Evolutionary conservation across 2,113 vertebrate species (phyloP).

Genomic region (Sylvia atricapilla): DNA sequence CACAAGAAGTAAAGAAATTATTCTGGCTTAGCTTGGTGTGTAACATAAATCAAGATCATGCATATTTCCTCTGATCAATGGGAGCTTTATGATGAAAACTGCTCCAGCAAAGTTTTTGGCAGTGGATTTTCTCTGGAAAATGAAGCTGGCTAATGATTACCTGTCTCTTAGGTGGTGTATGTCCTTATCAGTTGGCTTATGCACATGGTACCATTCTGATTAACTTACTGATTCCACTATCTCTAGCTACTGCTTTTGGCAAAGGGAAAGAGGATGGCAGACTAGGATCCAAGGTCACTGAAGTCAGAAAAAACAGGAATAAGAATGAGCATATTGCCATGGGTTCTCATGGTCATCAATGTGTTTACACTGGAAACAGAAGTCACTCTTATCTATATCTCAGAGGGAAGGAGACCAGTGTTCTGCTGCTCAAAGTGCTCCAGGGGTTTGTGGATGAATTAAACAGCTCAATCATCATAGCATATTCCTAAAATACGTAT

Average conservation of each 20-base stretch:
- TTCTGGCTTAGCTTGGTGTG: not conserved
- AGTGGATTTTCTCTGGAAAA: not conserved
- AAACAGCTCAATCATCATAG: not conserved
- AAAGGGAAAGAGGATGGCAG: not conserved
- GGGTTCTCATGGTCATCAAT: not conserved
- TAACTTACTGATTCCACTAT: not conserved
- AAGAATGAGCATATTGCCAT: not conserved
- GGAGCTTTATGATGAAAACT: not conserved
- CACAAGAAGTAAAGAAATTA: not conserved
- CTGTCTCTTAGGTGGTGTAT: not conserved
- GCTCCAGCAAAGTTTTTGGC: not conserved
- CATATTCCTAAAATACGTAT: not conserved
- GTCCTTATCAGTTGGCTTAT: not conserved
- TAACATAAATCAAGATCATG: not conserved
- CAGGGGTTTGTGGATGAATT: not conserved
- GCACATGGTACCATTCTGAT: not conserved
- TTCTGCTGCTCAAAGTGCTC: not conserved
- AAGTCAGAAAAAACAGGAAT: not conserved
- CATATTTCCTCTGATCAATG: not conserved
- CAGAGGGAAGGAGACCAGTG: not conserved
- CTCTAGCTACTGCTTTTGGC: not conserved
- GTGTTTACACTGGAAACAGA: not conserved
- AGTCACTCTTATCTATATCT: not conserved
- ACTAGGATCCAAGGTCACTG: not conserved
- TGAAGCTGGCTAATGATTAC: conserved; percentile 29